Evolutionary conservation across 2,888 invertebrate species (phyloP).

Genomic region (Trachelus stipa): DNA sequence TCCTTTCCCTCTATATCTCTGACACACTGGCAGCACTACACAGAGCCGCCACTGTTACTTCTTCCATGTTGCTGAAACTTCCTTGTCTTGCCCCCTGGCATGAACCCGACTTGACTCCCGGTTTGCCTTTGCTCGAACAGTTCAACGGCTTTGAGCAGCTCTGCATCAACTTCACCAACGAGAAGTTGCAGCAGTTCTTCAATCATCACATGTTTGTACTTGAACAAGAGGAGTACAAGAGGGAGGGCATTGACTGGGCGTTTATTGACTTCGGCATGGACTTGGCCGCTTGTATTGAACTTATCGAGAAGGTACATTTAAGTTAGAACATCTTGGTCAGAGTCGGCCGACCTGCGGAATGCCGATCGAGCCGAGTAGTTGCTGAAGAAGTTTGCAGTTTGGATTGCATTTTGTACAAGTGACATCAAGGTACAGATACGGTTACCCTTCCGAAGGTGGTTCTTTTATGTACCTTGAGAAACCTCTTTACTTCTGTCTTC

Average conservation of each 20-base stretch:
- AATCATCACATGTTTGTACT: slow-evolving; percentile 99
- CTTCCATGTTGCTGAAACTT: neutral
- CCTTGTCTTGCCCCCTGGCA: slow-evolving; percentile 1
- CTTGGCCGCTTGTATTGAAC: slow-evolving; percentile 93
- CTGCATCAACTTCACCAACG: slow-evolving; percentile 98
- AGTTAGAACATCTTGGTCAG: slow-evolving; percentile 14
- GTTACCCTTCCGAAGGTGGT: slow-evolving; percentile 27
- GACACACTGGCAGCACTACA: neutral
- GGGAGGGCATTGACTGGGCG: slow-evolving; percentile 93
- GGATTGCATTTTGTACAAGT: neutral
- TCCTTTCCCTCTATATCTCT: neutral
- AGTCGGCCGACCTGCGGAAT: neutral
- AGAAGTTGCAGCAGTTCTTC: slow-evolving; percentile 98
- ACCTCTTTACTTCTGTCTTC: neutral
- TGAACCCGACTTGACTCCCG: slow-evolving; percentile 6
- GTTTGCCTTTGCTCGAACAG: slow-evolving; percentile 67
- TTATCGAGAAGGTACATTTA: slow-evolving; percentile 87
- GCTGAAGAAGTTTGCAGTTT: slow-evolving; percentile 4
- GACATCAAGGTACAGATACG: slow-evolving; percentile 35
- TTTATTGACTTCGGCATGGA: slow-evolving; percentile 99
- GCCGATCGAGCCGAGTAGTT: slow-evolving; percentile 5
- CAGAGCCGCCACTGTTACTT: neutral
- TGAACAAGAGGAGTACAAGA: slow-evolving; percentile 96
- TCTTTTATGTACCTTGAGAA: neutral
- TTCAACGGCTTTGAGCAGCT: slow-evolving; percentile 97